A percentile compares a stretch with the other conserved stretches of the same genome.
These are phyloP conservation scores for Hydrochoerus hydrochaeris DNA, from an alignment of 2,113 vertebrate genomes.

Conservation along the genomic window DNA sequence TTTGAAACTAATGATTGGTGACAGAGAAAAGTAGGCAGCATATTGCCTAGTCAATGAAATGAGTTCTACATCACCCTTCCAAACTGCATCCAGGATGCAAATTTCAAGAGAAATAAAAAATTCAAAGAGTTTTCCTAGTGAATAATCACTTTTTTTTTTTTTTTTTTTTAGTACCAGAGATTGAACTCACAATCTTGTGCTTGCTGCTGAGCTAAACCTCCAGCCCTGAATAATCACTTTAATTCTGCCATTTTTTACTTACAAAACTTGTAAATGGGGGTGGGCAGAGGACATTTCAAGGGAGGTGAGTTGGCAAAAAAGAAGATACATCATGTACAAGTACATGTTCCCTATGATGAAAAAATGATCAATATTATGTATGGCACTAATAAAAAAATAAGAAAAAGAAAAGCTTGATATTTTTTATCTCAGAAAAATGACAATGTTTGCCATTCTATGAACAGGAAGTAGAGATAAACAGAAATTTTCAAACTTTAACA, in stretches of 20 bases:
- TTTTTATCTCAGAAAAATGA: slow-evolving; percentile 20
- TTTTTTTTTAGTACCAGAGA: too few species aligned
- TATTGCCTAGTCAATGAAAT: not conserved
- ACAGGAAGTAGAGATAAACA: not conserved
- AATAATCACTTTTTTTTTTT: not conserved
- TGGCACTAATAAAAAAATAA: not conserved
- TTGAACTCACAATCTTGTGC: too few species aligned
- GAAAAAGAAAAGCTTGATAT: not conserved
- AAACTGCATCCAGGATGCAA: not conserved
- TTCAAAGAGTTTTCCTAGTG: not conserved
- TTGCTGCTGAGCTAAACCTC: too few species aligned
- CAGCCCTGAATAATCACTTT: not conserved
- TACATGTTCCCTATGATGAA: not conserved
- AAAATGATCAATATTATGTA: not conserved
- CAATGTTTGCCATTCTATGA: not conserved
- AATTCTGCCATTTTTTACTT: not conserved
- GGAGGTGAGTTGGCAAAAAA: not conserved
- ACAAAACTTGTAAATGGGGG: not conserved
- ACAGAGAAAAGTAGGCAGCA: not conserved
- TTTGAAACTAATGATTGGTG: not conserved
- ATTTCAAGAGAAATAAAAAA: slow-evolving; percentile 26
- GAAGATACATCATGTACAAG: not conserved
- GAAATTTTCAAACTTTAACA: slow-evolving; percentile 1
- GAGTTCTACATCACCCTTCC: not conserved
- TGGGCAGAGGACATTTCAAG: not conserved